Evolutionary conservation across 2,797 vertebrate species (phyloP).

Genomic region (Gobionotothen gibberifrons): DNA sequence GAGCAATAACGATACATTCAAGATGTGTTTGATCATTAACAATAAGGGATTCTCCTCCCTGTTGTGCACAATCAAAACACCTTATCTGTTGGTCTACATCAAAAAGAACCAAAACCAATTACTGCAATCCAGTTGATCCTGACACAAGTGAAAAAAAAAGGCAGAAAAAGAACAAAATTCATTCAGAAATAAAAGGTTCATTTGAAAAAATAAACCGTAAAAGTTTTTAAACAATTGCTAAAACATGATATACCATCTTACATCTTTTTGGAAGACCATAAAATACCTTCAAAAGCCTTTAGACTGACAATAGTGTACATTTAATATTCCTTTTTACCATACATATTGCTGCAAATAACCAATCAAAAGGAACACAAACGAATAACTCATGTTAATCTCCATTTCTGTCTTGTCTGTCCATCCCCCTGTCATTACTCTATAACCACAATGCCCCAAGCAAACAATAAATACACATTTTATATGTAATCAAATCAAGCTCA

Average conservation of each 20-base stretch:
- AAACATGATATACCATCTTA: neutral
- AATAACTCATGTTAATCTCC: constrained; percentile 59
- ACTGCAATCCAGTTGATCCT: neutral
- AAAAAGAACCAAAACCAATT: neutral
- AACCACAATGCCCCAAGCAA: constrained; percentile 56
- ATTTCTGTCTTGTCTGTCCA: constrained; percentile 30
- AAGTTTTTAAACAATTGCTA: too few relatives aligned
- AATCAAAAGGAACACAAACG: constrained; percentile 35
- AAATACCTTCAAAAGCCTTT: constrained; percentile 9
- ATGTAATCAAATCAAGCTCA: constrained; percentile 77
- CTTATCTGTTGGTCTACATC: neutral
- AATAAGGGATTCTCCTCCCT: neutral
- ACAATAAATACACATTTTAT: constrained; percentile 80
- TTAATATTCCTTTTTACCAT: neutral
- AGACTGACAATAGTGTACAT: constrained; percentile 2
- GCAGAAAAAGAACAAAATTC: neutral
- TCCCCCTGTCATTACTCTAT: constrained; percentile 47
- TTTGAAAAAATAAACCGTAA: too few relatives aligned
- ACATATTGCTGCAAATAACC: constrained; percentile 20
- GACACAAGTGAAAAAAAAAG: neutral
- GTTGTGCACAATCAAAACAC: neutral
- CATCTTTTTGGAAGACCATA: constrained; percentile 18
- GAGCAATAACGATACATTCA: neutral
- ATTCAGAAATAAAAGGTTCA: neutral
- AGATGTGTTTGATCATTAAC: neutral